These are phyloP conservation scores for Physeter macrocephalus DNA, from an alignment of 2,113 vertebrate species.

Conservation along the genomic window DNA sequence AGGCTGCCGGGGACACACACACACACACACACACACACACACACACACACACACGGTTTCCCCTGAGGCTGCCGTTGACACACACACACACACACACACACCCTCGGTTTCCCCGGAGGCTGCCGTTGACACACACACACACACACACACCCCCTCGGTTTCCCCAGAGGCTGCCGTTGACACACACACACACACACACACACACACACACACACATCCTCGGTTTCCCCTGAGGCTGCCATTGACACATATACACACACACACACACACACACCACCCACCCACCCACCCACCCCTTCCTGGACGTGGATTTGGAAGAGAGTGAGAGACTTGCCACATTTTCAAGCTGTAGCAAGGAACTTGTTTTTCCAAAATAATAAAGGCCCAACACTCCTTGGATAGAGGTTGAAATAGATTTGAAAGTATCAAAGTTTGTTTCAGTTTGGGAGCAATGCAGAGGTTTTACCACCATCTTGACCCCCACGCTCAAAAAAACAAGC, in stretches of 20 bases:
- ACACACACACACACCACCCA: neutral
- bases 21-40: neutral
- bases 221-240: slow-evolving; percentile 27
- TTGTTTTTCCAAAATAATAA: slow-evolving; percentile 33
- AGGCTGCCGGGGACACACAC: too few species aligned
- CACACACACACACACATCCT: neutral
- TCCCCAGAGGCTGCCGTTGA: neutral
- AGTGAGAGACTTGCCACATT: slow-evolving; percentile 67
- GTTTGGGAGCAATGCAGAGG: neutral
- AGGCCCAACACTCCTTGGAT: neutral
- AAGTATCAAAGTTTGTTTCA: neutral
- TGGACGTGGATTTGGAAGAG: slow-evolving; percentile 44
- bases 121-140: neutral
- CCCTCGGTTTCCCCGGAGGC: neutral
- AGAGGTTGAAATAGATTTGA: slow-evolving; percentile 16
- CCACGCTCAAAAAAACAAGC: neutral
- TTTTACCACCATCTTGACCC: neutral
- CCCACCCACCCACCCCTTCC: neutral
- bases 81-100: neutral
- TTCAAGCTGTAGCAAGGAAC: neutral
- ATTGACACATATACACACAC: neutral
- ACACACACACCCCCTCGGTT: neutral
- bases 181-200: neutral
- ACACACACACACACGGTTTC: too few species aligned
- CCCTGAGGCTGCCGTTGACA: neutral